Evolutionary conservation across 2,797 vertebrate genomes (phyloP).

Genomic region (Girardinus metallicus): DNA sequence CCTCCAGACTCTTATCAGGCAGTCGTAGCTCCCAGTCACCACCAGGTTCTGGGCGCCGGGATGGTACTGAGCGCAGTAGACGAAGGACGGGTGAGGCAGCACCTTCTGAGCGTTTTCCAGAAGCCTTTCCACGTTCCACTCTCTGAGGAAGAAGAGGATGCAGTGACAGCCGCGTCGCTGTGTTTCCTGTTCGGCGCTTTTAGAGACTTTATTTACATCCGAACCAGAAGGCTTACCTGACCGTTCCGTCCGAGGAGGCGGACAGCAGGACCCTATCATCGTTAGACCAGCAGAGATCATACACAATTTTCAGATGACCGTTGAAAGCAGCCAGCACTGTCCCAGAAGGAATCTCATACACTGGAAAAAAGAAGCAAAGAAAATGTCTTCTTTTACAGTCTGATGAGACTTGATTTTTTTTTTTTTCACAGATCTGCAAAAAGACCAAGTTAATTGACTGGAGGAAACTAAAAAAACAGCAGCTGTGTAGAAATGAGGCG

Average conservation of each 20-base stretch:
- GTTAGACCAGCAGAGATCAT: slow-evolving; percentile 96
- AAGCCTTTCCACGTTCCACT: slow-evolving; percentile 89
- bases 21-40: slow-evolving; percentile 92
- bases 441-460: slow-evolving; percentile 9
- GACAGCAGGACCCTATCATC: slow-evolving; percentile 89
- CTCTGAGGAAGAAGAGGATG: slow-evolving; percentile 69
- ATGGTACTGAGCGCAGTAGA: slow-evolving; percentile 93
- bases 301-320: slow-evolving; percentile 95
- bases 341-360: slow-evolving; percentile 97
- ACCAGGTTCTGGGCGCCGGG: slow-evolving; percentile 85
- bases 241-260: slow-evolving; percentile 95
- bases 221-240: slow-evolving; percentile 81
- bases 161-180: neutral
- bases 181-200: neutral
- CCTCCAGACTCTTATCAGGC: slow-evolving; percentile 90
- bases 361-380: slow-evolving; percentile 70
- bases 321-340: slow-evolving; percentile 88
- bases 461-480: neutral
- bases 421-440: neutral
- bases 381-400: neutral
- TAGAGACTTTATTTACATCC: neutral
- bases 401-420: neutral
- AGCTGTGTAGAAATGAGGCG: slow-evolving; percentile 2
- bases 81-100: slow-evolving; percentile 94
- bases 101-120: slow-evolving; percentile 84